phyloP scores from a whole-genome alignment of 2,888 invertebrate species.

The Prenolepis imparis region DNA sequence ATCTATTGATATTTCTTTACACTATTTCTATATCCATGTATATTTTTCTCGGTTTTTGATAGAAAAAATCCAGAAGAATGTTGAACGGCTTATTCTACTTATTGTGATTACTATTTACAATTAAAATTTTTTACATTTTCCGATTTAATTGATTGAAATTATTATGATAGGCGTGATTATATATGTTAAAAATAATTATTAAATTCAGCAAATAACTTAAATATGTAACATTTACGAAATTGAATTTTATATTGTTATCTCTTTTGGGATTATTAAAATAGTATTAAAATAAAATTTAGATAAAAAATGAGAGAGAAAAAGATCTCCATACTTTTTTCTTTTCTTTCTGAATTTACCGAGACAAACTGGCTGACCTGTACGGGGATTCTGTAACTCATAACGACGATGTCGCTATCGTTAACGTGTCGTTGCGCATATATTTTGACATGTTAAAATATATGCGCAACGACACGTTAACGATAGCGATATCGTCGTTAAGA shows the following conservation, averaged over 20 bases:
- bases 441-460: too few relatives aligned
- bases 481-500: too few relatives aligned
- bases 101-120: background rate
- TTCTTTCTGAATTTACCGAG: background rate
- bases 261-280: background rate
- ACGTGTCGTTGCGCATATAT: too few relatives aligned
- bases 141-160: background rate
- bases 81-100: background rate
- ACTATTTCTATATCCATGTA: background rate
- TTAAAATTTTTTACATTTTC: background rate
- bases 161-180: background rate
- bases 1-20: background rate
- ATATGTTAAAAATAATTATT: background rate
- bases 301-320: background rate
- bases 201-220: background rate
- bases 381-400: too few relatives aligned
- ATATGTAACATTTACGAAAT: background rate
- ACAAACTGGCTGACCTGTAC: too few relatives aligned
- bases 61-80: background rate
- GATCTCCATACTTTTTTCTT: background rate
- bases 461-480: too few relatives aligned
- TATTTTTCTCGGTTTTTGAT: background rate
- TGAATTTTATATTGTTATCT: background rate
- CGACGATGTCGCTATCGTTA: too few relatives aligned
- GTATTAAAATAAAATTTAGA: background rate